These are phyloP conservation scores for Scopus umbretta DNA, from an alignment of 2,113 vertebrate genomes.

Conservation along the genomic window DNA sequence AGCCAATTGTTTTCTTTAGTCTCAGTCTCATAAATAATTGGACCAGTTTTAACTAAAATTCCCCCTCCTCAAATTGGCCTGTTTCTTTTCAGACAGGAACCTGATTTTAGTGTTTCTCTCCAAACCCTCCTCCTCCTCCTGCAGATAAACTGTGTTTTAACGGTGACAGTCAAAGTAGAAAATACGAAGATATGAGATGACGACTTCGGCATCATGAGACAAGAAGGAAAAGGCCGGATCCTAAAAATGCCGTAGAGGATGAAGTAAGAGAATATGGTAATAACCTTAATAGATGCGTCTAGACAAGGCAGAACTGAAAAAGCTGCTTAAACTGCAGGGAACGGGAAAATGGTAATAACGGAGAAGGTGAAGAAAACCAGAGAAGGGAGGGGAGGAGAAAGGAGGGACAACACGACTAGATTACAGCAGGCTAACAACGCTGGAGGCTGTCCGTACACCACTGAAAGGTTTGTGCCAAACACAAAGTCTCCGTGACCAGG, in stretches of 20 bases:
- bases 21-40: neutral
- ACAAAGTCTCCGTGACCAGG: rapidly evolving
- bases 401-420: neutral
- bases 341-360: neutral
- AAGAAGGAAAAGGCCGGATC: neutral
- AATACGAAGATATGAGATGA: neutral
- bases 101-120: neutral
- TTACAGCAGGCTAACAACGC: neutral
- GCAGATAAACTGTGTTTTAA: neutral
- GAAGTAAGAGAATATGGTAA: neutral
- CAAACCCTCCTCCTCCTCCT: rapidly evolving
- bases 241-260: neutral
- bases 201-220: neutral
- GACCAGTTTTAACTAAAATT: neutral
- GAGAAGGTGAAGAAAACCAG: neutral
- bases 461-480: neutral
- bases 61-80: neutral
- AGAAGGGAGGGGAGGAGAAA: neutral
- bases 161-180: neutral
- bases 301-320: neutral
- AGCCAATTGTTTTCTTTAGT: neutral
- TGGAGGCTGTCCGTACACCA: neutral
- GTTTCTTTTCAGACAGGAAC: neutral
- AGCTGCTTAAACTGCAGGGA: neutral
- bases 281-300: neutral